Evolutionary conservation across 1,140 invertebrate species (phyloP), one percentile per base, ranked within the genome.

Genomic region (Kradibia gibbosae): DNA sequence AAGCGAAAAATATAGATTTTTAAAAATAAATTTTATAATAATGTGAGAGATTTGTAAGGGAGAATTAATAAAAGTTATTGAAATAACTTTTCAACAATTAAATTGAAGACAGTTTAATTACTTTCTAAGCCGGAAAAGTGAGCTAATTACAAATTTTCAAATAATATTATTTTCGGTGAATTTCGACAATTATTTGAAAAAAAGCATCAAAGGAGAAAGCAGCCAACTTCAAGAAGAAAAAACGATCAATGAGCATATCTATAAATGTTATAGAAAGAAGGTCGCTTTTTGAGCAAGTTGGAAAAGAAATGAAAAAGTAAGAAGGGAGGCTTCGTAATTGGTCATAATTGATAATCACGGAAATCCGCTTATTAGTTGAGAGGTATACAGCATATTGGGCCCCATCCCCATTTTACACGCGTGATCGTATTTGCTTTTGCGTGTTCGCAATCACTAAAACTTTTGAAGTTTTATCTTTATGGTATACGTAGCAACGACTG

Each of bases 311-410:
- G 1, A 67, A 67, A 39, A 67, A 67, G 34, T n/a, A 67, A 67
- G 17, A 36, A 60, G n/a, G 22, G 3, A 25, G 34, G 60, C 34
- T 17, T 20, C 13, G 31, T 31, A 55, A 80, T 80, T 80, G 36
- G 78, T 65, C 79, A 45, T 67, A 78, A 77, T 80, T 78, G 83
- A 50, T 57, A 76, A 80, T 84, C 81, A 45, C 83, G 83, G 74
- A 82, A 83, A 79, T 79, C 73, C 73, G 72, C 75, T 76, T 76
- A 81, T 83, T 79, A 83, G 57, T n/a, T 13, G 34, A 20, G 42
- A 81, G 31, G 60, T 53, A 28, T 3, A 28, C 53, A 3, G 28
- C 15, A 36, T 55, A 7, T 3, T n/a, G 2, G 1, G 15, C 48
- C 50, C 48, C 50, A 22, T 10, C 36, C 4, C 34, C 1, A 25